These are phyloP conservation scores for Eutrigla gurnardus DNA, from an alignment of 2,797 vertebrate genomes.

Conservation along the genomic window DNA sequence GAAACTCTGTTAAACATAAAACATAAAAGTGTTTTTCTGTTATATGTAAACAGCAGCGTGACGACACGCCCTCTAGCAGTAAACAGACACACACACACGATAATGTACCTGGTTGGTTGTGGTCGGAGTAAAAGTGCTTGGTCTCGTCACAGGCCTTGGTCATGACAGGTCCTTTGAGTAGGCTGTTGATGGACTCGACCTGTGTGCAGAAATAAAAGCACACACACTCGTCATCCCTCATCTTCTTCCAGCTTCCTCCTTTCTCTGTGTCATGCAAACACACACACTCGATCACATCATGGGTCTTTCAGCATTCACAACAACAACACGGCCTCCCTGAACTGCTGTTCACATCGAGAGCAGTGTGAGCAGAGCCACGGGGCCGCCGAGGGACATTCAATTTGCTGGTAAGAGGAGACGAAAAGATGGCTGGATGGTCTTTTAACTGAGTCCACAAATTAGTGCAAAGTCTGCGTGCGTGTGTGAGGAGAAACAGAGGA, in stretches of 20 bases:
- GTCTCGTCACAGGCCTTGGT: constrained; percentile 96
- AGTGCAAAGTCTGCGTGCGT: neutral
- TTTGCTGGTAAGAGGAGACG: constrained; percentile 32
- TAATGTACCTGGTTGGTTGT: constrained; percentile 91
- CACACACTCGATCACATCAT: neutral
- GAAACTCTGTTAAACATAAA: constrained; percentile 93
- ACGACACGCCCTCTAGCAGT: constrained; percentile 1
- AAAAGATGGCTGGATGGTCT: constrained; percentile 31
- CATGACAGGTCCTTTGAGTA: constrained; percentile 95
- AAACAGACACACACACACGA: constrained; percentile 23
- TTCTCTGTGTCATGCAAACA: constrained; percentile 18
- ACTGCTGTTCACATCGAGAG: constrained; percentile 62
- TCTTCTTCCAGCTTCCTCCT: neutral
- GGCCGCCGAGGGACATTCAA: constrained; percentile 53
- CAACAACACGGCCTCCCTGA: constrained; percentile 38
- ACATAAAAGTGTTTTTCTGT: constrained; percentile 18
- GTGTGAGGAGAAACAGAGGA: neutral
- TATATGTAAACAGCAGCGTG: constrained; percentile 5
- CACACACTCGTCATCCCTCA: constrained; percentile 9
- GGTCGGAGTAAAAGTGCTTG: constrained; percentile 95
- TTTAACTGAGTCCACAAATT: constrained; percentile 3
- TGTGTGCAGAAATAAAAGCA: constrained; percentile 72
- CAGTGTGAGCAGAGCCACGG: constrained; percentile 17
- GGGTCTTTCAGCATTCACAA: constrained; percentile 39
- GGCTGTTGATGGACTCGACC: constrained; percentile 95